Conservation (phyloP, 2,888 invertebrate species). For the Arge pagana region DNA sequence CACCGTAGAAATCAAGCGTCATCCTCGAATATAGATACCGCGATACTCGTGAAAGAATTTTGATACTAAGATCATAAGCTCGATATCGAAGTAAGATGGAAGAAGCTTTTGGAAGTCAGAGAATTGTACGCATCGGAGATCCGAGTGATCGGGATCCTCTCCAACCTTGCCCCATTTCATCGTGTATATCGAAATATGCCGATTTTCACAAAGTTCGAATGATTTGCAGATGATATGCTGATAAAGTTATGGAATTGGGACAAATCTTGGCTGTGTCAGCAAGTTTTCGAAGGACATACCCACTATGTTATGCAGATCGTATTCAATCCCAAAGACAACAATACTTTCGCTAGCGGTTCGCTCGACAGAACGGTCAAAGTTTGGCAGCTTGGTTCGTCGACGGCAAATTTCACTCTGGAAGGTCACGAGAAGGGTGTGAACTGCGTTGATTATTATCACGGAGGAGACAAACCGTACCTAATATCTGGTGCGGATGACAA, state of each 20-base stretch:
- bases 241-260: slow-evolving; percentile 99
- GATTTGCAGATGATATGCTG: slow-evolving; percentile 95
- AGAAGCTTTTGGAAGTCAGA: too few relatives aligned
- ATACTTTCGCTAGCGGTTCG: slow-evolving; percentile 99
- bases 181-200: too few relatives aligned
- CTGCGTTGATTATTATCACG: slow-evolving; percentile 98
- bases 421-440: slow-evolving; percentile 99
- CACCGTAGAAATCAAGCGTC: too few relatives aligned
- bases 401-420: slow-evolving; percentile 96
- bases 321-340: slow-evolving; percentile 99
- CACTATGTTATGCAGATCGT: slow-evolving; percentile 99
- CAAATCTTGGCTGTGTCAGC: slow-evolving; percentile 96
- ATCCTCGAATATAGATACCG: too few relatives aligned
- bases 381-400: slow-evolving; percentile 98
- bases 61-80: too few relatives aligned
- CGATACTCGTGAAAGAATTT: too few relatives aligned
- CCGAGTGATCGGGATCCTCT: too few relatives aligned
- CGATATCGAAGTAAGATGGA: too few relatives aligned
- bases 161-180: too few relatives aligned
- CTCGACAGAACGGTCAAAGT: slow-evolving; percentile 97
- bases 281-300: slow-evolving; percentile 98
- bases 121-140: too few relatives aligned
- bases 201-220: too few relatives aligned
- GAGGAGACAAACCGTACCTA: slow-evolving; percentile 98
- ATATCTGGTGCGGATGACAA: slow-evolving; percentile 99